Conservation (phyloP, 1,140 invertebrate species). For the Trichogramma pretiosum region DNA sequence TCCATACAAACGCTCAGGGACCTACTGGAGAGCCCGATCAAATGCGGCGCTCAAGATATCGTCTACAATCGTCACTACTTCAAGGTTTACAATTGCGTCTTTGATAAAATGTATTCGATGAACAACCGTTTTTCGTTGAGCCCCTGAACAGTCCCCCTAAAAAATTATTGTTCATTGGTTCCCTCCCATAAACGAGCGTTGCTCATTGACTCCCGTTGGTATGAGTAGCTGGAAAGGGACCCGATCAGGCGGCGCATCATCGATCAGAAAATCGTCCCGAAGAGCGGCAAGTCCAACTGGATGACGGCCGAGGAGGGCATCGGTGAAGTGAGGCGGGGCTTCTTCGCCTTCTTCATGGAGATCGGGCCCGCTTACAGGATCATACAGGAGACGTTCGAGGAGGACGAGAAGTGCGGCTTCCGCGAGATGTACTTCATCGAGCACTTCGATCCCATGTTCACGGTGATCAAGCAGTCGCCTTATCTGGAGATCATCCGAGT, state of each 20-base stretch:
- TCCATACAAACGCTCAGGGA: slow-evolving; percentile 50
- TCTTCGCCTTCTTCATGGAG: slow-evolving; percentile 57
- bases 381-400: slow-evolving; percentile 52
- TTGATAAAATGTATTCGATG: no score
- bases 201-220: no score
- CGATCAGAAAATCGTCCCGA: slow-evolving; percentile 50
- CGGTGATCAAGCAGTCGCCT: slow-evolving; percentile 50
- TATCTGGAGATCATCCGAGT: slow-evolving; percentile 53
- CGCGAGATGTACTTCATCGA: slow-evolving; percentile 52
- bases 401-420: slow-evolving; percentile 55
- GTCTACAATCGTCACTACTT: slow-evolving; percentile 56
- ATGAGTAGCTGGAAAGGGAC: slow-evolving; percentile 36
- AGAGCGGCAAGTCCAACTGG: slow-evolving; percentile 43
- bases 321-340: slow-evolving; percentile 43
- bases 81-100: no score
- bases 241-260: slow-evolving; percentile 49
- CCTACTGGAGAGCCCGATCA: slow-evolving; percentile 48
- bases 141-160: no score
- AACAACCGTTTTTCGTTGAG: no score
- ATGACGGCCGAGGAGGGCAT: slow-evolving; percentile 50
- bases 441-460: slow-evolving; percentile 49
- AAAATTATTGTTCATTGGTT: no score
- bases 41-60: slow-evolving; percentile 51
- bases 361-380: slow-evolving; percentile 52
- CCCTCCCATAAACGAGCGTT: no score